A percentile compares a stretch with the other conserved stretches of the same genome.
phyloP scores from a whole-genome alignment of 2,888 invertebrate genomes.

The Athalia rosae region DNA sequence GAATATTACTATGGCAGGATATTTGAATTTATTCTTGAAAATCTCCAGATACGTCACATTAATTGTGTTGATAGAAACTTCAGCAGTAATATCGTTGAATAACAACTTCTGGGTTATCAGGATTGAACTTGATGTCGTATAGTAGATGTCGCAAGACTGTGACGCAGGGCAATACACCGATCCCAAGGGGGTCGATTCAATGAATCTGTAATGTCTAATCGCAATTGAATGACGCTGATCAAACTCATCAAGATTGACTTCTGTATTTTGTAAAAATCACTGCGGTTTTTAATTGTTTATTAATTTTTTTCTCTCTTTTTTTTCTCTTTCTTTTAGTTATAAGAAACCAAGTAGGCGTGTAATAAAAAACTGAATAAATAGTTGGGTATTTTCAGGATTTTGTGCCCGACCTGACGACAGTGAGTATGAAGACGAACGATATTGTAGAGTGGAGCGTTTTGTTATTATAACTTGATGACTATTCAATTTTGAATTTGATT shows the following conservation, averaged over 20 bases:
- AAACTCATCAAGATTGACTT: constrained; percentile 6
- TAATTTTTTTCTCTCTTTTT: background rate
- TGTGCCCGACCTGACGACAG: constrained; percentile 74
- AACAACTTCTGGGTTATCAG: constrained; percentile 44
- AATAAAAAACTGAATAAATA: constrained; percentile 68
- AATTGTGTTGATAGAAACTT: constrained; percentile 13
- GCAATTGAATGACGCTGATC: background rate
- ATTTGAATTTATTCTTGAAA: background rate
- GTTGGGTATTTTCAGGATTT: constrained; percentile 75
- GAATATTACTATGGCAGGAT: background rate
- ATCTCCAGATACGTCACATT: background rate
- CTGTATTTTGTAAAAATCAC: constrained; percentile 17
- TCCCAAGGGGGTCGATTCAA: constrained; percentile 21
- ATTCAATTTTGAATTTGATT: constrained; percentile 56
- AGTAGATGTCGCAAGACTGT: constrained; percentile 33
- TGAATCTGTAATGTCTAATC: background rate
- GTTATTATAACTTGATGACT: constrained; percentile 66
- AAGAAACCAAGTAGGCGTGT: constrained; percentile 37
- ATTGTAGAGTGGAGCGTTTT: constrained; percentile 72
- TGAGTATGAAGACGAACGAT: constrained; percentile 72
- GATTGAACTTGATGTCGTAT: constrained; percentile 10
- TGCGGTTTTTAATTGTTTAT: background rate
- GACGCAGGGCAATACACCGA: constrained; percentile 7
- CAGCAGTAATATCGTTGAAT: constrained; percentile 17
- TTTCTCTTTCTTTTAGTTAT: constrained; percentile 4